Evolutionary conservation across 2,888 invertebrate genomes (phyloP).

Genomic region (Poecilobothrus nobilitatus): DNA sequence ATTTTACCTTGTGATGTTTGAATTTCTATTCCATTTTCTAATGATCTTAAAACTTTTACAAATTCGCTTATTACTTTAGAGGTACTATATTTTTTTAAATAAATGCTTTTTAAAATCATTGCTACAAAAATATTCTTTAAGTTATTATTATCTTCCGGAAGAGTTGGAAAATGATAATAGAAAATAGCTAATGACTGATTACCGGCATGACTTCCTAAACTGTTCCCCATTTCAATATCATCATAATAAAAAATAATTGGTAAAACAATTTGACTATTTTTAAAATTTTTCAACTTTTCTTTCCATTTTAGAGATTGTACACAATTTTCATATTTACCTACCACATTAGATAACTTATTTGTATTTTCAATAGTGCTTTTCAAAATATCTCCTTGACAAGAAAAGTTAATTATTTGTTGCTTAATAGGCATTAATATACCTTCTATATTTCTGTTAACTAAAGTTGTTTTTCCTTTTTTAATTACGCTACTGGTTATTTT

Average conservation of each 20-base stretch:
- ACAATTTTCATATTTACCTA: neutral
- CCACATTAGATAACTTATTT: no score
- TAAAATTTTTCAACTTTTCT: neutral
- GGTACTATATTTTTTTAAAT: slow-evolving; percentile 3
- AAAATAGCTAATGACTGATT: neutral
- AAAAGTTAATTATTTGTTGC: neutral
- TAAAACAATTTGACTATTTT: neutral
- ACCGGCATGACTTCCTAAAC: slow-evolving; percentile 8
- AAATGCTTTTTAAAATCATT: neutral
- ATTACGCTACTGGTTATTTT: neutral
- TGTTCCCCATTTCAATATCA: slow-evolving; percentile 8
- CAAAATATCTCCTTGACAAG: neutral
- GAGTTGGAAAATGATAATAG: slow-evolving; percentile 5
- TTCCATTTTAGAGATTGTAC: slow-evolving; percentile 8
- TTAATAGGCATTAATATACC: slow-evolving; percentile 8
- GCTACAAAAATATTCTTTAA: slow-evolving; percentile 11
- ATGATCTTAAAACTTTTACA: slow-evolving; percentile 5
- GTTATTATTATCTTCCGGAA: slow-evolving; percentile 8
- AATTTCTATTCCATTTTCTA: slow-evolving; percentile 14
- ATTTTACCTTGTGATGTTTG: neutral
- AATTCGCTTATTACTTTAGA: neutral
- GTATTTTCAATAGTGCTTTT: slow-evolving; percentile 7
- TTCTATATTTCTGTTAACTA: neutral
- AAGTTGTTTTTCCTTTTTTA: neutral
- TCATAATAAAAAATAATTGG: slow-evolving; percentile 9